Percentiles rank a stretch among this genome's conserved stretches.
Evolutionary conservation across 2,888 invertebrate genomes (phyloP).

Genomic region (Tricholauxania praeusta): DNA sequence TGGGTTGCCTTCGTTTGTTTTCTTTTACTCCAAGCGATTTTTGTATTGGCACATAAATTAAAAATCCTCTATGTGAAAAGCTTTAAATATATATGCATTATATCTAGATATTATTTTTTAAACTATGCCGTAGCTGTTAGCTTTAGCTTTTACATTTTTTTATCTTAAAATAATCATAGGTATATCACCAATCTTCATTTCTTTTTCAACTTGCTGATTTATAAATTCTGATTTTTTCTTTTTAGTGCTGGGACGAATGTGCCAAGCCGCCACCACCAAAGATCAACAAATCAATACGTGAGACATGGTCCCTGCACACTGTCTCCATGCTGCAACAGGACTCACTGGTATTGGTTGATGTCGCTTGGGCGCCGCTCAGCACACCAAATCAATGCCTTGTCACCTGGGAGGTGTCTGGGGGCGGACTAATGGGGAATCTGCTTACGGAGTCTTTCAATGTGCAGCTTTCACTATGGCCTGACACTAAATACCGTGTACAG

Average conservation of each 20-base stretch:
- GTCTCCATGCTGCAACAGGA: conserved; percentile 66
- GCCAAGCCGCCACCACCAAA: conserved; percentile 59
- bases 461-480: conserved; percentile 67
- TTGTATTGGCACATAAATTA: no score
- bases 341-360: conserved; percentile 65
- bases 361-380: conserved; percentile 64
- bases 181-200: no score
- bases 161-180: no score
- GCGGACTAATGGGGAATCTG: conserved; percentile 67
- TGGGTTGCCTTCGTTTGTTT: no score
- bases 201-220: background rate
- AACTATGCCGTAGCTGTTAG: no score
- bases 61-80: no score
- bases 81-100: no score
- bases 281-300: conserved; percentile 61
- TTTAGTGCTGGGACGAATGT: conserved; percentile 67
- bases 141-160: no score
- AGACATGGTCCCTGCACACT: conserved; percentile 62
- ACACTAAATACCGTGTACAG: conserved; percentile 67
- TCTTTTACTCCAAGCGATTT: no score
- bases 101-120: no score
- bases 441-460: conserved; percentile 66
- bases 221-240: conserved; percentile 39
- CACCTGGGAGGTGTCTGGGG: conserved; percentile 68
- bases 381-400: conserved; percentile 65